Conservation (phyloP, 2,888 invertebrate species). For the Congeria kusceri region DNA sequence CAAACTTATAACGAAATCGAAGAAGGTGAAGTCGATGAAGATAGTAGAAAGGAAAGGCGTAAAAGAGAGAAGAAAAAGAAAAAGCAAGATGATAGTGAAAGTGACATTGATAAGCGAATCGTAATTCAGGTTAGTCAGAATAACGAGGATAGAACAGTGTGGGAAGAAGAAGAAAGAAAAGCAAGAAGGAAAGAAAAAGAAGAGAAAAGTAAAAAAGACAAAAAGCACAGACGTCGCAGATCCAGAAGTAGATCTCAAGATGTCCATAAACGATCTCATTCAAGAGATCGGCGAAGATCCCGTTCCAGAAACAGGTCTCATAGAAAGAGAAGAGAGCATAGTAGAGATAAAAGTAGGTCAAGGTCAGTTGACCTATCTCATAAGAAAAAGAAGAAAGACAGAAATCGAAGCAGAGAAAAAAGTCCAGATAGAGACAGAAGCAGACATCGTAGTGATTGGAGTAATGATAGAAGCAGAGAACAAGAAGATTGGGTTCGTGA, state of each 20-base stretch:
- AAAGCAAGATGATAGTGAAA: conserved; percentile 35
- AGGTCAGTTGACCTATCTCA: conserved; percentile 52
- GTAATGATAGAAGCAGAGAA: conserved; percentile 17
- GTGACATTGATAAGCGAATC: conserved; percentile 58
- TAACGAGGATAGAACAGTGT: conserved; percentile 61
- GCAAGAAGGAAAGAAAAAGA: conserved; percentile 50
- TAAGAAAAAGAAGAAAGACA: conserved; percentile 52
- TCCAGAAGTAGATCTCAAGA: conserved; percentile 62
- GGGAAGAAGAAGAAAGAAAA: conserved; percentile 62
- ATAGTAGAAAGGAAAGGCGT: conserved; percentile 59
- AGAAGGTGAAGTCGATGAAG: conserved; percentile 59
- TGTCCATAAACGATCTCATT: conserved; percentile 61
- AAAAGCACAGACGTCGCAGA: conserved; percentile 45
- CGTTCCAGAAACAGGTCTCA: conserved; percentile 61
- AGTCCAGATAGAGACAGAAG: conserved; percentile 11
- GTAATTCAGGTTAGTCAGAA: conserved; percentile 62
- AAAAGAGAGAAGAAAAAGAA: conserved; percentile 53
- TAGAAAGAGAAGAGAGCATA: conserved; percentile 66
- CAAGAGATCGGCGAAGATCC: conserved; percentile 67
- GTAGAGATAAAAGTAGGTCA: conserved; percentile 52
- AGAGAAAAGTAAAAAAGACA: conserved; percentile 58
- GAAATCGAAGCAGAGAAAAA: conserved; percentile 27
- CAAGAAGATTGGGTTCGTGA: conserved; percentile 33
- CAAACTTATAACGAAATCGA: conserved; percentile 43
- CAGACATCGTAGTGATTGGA: conserved; percentile 19